These are phyloP conservation scores for Sapajus apella DNA, from an alignment of 2,113 vertebrate genomes.

Conservation along the genomic window DNA sequence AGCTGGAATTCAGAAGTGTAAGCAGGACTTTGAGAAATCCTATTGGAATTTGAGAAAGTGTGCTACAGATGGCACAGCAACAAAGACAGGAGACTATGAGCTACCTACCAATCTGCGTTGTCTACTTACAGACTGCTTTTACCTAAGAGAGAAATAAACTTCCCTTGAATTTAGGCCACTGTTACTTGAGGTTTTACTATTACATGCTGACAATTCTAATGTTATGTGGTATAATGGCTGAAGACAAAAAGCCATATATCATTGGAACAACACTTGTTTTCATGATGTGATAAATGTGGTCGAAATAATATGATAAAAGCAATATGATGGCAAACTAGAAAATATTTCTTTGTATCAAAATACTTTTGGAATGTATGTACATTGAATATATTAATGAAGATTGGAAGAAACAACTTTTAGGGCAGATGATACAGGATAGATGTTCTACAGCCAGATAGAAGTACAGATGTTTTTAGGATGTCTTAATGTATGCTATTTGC, in stretches of 20 bases:
- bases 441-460: background rate
- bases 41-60: background rate
- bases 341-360: background rate
- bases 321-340: background rate
- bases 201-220: background rate
- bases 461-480: background rate
- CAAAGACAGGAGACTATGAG: background rate
- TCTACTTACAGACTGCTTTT: background rate
- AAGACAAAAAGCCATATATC: background rate
- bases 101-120: background rate
- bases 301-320: background rate
- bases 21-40: background rate
- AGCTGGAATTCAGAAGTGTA: background rate
- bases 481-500: background rate
- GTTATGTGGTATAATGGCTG: background rate
- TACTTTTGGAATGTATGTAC: background rate
- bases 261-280: background rate
- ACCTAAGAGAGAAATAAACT: background rate
- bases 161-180: background rate
- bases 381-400: background rate
- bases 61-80: no score
- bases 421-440: background rate
- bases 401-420: background rate
- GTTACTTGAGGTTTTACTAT: background rate
- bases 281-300: background rate